These are phyloP conservation scores for Rhodophaea formosa DNA, from an alignment of 2,888 invertebrate species.

Conservation along the genomic window DNA sequence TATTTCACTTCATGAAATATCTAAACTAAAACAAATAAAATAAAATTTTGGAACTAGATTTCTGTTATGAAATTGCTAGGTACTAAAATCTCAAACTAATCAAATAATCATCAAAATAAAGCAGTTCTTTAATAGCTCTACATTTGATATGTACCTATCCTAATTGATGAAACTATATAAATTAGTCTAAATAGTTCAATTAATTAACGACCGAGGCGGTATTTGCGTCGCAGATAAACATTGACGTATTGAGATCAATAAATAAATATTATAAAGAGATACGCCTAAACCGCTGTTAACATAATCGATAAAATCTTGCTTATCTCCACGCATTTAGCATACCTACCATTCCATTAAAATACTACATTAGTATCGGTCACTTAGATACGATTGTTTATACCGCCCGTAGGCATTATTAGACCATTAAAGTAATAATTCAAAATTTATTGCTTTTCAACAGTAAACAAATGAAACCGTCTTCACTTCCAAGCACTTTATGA, in stretches of 20 bases:
- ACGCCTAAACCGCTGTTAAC: neutral
- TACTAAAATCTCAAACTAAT: neutral
- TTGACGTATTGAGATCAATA: neutral
- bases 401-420: constrained; percentile 19
- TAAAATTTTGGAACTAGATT: too few relatives aligned
- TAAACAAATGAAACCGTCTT: constrained; percentile 52
- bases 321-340: neutral
- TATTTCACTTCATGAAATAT: too few relatives aligned
- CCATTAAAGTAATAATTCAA: constrained; percentile 37
- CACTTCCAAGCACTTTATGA: constrained; percentile 33
- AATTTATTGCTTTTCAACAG: constrained; percentile 47
- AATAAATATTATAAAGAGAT: neutral
- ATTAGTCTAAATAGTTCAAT: constrained; percentile 18
- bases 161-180: constrained; percentile 23
- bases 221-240: neutral
- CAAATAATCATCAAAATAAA: neutral
- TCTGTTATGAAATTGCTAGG: too few relatives aligned
- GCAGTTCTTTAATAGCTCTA: neutral
- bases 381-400: neutral
- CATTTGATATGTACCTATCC: neutral
- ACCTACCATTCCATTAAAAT: neutral
- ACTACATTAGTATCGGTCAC: neutral
- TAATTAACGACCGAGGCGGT: constrained; percentile 1
- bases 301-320: constrained; percentile 5
- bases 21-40: too few relatives aligned